Evolutionary conservation across 1,140 invertebrate genomes (phyloP).

Genomic region (Nomia melanderi): DNA sequence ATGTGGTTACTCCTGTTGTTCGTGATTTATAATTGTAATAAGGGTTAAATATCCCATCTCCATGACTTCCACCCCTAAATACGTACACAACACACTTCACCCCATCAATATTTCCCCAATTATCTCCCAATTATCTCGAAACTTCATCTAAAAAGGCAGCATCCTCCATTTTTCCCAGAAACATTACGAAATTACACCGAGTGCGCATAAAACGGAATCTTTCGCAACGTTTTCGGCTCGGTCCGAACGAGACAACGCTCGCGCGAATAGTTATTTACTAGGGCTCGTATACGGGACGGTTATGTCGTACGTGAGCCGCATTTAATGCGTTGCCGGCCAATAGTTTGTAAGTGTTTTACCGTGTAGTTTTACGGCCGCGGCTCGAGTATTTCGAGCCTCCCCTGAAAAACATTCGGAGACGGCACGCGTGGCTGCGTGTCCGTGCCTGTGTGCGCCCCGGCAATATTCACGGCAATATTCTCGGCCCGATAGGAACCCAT

Average conservation of each 20-base stretch:
- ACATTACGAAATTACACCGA: no score
- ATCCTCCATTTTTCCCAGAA: no score
- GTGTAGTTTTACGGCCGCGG: constrained; percentile 61
- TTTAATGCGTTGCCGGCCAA: constrained; percentile 59
- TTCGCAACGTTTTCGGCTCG: constrained; percentile 35
- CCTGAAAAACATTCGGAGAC: constrained; percentile 52
- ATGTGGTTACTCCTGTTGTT: no score
- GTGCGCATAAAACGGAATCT: not conserved
- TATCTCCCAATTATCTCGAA: no score
- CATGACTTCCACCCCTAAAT: no score
- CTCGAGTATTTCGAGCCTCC: constrained; percentile 54
- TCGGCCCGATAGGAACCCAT: constrained; percentile 69
- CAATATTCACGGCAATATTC: constrained; percentile 74
- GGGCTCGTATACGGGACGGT: constrained; percentile 38
- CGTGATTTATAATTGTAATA: no score
- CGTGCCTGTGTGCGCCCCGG: constrained; percentile 53
- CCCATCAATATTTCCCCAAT: no score
- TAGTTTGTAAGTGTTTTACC: constrained; percentile 66
- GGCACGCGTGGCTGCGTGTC: constrained; percentile 26
- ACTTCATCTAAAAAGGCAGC: no score
- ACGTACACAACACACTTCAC: no score
- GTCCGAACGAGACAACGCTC: constrained; percentile 38
- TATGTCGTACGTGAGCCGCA: constrained; percentile 61
- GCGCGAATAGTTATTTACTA: constrained; percentile 58
- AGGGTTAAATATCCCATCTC: no score